Conservation (phyloP, 1,140 invertebrate species). For the Drosophila santomea region DNA sequence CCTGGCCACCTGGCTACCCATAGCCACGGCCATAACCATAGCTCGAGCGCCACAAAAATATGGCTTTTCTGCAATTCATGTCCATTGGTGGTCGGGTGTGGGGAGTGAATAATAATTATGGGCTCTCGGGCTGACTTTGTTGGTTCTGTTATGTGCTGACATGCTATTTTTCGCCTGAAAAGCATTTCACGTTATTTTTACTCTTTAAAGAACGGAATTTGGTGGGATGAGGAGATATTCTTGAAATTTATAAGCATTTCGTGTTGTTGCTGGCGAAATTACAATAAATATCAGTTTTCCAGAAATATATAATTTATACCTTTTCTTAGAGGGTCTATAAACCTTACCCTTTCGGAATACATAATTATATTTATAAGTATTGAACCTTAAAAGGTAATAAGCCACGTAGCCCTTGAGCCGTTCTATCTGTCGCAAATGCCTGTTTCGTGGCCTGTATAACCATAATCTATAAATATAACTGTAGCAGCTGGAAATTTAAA, state of each 20-base stretch:
- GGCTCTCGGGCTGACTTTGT: slow-evolving; percentile 45
- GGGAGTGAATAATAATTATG: slow-evolving; percentile 64
- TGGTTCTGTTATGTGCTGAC: slow-evolving; percentile 61
- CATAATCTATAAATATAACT: slow-evolving; percentile 40
- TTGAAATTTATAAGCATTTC: neutral
- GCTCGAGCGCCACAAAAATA: slow-evolving; percentile 5
- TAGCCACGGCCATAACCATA: neutral
- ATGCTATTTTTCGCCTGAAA: slow-evolving; percentile 57
- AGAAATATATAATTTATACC: no score
- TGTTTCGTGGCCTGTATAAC: neutral
- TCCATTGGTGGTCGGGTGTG: slow-evolving; percentile 35
- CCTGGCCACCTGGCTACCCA: slow-evolving; percentile 1
- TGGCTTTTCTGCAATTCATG: slow-evolving; percentile 75
- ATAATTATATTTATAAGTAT: neutral
- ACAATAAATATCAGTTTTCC: no score
- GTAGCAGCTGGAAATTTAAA: slow-evolving; percentile 71
- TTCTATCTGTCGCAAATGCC: no score
- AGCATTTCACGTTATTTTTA: slow-evolving; percentile 6
- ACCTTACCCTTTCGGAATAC: neutral
- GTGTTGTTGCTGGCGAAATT: no score
- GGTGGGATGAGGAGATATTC: neutral
- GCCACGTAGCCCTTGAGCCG: no score
- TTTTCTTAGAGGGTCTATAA: neutral
- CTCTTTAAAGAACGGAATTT: neutral
- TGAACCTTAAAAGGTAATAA: neutral